Conservation (phyloP, 2,888 invertebrate species). For the Coenonympha arcania region DNA sequence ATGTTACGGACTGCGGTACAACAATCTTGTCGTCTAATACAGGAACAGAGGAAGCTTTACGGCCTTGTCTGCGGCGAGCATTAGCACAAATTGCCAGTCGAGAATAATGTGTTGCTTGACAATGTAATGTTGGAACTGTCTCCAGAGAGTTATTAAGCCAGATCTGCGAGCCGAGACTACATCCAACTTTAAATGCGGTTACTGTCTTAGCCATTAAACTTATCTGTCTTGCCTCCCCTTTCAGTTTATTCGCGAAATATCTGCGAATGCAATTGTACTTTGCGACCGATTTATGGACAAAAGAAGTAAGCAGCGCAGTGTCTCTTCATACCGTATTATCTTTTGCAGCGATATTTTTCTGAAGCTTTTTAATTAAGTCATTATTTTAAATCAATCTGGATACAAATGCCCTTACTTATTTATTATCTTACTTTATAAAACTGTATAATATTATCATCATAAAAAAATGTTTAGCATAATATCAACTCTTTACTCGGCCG, state of each 20-base stretch:
- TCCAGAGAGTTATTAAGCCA: constrained; percentile 15
- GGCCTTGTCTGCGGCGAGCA: constrained; percentile 4
- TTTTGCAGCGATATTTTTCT: not conserved
- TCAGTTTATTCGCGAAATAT: constrained; percentile 9
- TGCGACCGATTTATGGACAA: constrained; percentile 8
- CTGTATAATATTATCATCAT: no score
- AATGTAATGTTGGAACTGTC: constrained; percentile 13
- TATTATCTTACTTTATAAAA: no score
- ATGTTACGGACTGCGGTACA: not conserved
- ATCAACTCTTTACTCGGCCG: no score
- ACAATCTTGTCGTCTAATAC: not conserved
- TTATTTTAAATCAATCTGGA: no score
- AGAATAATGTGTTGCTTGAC: constrained; percentile 11
- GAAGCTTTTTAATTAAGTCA: no score
- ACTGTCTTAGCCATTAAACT: constrained; percentile 17
- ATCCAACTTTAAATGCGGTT: constrained; percentile 20
- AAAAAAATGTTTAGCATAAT: no score
- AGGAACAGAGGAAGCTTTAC: not conserved
- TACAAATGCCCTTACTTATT: no score
- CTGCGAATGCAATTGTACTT: constrained; percentile 3
- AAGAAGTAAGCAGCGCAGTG: not conserved
- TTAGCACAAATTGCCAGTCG: constrained; percentile 16
- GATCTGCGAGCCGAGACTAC: constrained; percentile 10
- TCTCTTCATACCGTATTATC: not conserved
- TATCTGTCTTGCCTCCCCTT: constrained; percentile 12